Base-by-base conservation (phyloP, 2,888 invertebrate species). In the Drosophila subsilvestris region DNA sequence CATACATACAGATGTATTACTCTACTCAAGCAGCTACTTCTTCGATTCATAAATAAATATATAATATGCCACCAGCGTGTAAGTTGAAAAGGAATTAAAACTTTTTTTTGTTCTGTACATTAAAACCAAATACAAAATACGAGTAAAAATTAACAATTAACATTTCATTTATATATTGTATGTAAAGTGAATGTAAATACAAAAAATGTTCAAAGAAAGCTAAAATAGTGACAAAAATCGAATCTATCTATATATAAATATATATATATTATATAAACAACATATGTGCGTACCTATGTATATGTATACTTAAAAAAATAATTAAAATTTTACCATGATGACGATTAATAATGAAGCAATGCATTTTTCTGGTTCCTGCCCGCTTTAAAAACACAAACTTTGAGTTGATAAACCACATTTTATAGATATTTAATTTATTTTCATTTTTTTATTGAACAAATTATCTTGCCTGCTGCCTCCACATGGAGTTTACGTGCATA, bases 271-370 rank as follows among this genome's bases (percentile, higher is more conserved):
- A 74, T 73, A 59, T 48, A 73, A 67, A 65, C 47, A 75, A 66
- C 61, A 76, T 73, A 67, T 73, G 61, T 75, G 68, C 56, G 66
- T 68, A 76, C 71, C 63, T 63, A 75, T 73, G 75, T 79, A 70
- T 63, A 75, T 73, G 75, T 79, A 70, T 77, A 79, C 79, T 68
- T 81, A 76, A 72, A 82, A 78, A 80, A 78, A 78, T 74, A 66
- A 76, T 63, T 65, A 67, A 75, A 75, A 67, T n/a, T n/a, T n/a
- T n/a, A 71, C 72, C 72, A 71, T 51, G 75, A 80, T 63, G 74
- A 83, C 86, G 80, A 78, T 80, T 78, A 76, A 79, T 75, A 71
- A 25, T 27, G 25, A 63, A 55, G 27, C 29, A 47, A 29, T 67
- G 55, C 37, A 48, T 63, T 58, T 81, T n/a, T 50, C 5, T 18